phyloP scores from a whole-genome alignment of 2,797 vertebrate genomes.

The Anguilla obscura region DNA sequence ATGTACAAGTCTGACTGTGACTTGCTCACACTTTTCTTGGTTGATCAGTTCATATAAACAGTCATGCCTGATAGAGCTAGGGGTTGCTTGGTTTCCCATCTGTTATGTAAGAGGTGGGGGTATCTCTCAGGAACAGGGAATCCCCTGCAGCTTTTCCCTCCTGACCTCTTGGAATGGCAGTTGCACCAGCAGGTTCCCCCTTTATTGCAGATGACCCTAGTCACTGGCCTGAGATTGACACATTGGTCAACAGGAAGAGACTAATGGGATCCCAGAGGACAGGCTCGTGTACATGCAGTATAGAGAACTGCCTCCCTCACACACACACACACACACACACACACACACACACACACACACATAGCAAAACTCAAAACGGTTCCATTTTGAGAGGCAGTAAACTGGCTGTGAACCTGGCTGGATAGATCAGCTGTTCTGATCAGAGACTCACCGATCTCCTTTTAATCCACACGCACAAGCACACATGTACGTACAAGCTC shows the following conservation, averaged over 20 bases:
- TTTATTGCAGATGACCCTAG: constrained; percentile 35
- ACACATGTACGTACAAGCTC: too few relatives aligned
- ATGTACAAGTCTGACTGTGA: background rate
- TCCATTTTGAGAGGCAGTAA: background rate
- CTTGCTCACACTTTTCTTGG: background rate
- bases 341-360: background rate
- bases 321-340: too few relatives aligned
- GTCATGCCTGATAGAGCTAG: background rate
- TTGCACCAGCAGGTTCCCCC: background rate
- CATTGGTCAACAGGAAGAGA: constrained; percentile 40
- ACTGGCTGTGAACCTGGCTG: background rate
- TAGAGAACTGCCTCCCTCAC: background rate
- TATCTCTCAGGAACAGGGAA: constrained; percentile 35
- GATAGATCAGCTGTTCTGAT: constrained; percentile 22
- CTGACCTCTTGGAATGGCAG: constrained; percentile 17
- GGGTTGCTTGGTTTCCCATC: background rate
- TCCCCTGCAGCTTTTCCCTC: background rate
- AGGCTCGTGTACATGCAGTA: background rate
- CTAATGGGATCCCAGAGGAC: constrained; percentile 15
- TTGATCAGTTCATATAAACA: background rate
- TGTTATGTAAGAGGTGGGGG: constrained; percentile 44
- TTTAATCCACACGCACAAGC: constrained; percentile 41
- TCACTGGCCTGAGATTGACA: constrained; percentile 47
- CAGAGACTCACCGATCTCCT: constrained; percentile 40
- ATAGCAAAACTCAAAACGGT: too few relatives aligned